These are phyloP conservation scores for Nannoperca australis DNA, from an alignment of 2,797 vertebrate genomes.

Conservation along the genomic window DNA sequence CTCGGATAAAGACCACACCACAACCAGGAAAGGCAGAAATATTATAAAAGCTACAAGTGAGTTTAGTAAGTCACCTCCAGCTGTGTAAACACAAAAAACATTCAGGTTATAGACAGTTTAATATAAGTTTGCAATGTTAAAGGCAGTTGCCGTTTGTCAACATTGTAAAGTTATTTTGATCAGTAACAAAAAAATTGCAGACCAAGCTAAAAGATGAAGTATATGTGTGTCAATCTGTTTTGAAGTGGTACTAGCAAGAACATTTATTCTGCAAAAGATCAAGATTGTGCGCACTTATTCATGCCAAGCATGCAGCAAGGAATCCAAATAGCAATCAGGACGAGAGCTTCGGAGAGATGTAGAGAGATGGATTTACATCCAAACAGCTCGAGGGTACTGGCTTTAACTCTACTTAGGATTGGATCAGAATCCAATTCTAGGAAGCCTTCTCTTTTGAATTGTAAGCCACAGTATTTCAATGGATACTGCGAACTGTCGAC, in stretches of 20 bases:
- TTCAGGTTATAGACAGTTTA: neutral
- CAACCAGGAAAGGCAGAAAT: neutral
- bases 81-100: conserved; percentile 1
- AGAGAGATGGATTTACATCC: conserved; percentile 81
- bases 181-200: conserved; percentile 21
- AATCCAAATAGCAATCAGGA: conserved; percentile 81
- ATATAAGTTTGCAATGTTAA: neutral
- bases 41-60: neutral
- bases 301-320: conserved; percentile 60
- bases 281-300: conserved; percentile 73
- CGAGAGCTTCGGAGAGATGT: conserved; percentile 79
- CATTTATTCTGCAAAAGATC: conserved; percentile 70
- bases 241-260: conserved; percentile 47
- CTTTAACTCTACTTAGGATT: conserved; percentile 79
- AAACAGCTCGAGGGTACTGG: conserved; percentile 78
- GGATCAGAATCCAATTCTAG: conserved; percentile 76
- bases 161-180: conserved; percentile 3
- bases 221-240: conserved; percentile 34
- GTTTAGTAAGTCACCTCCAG: conserved; percentile 3
- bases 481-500: conserved; percentile 64
- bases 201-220: conserved; percentile 36
- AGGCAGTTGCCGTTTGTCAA: conserved; percentile 19
- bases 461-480: conserved; percentile 68
- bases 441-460: conserved; percentile 75
- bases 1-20: conserved; percentile 19